These are phyloP conservation scores for Dissostichus mawsoni DNA, from an alignment of 2,113 vertebrate species.

Conservation along the genomic window DNA sequence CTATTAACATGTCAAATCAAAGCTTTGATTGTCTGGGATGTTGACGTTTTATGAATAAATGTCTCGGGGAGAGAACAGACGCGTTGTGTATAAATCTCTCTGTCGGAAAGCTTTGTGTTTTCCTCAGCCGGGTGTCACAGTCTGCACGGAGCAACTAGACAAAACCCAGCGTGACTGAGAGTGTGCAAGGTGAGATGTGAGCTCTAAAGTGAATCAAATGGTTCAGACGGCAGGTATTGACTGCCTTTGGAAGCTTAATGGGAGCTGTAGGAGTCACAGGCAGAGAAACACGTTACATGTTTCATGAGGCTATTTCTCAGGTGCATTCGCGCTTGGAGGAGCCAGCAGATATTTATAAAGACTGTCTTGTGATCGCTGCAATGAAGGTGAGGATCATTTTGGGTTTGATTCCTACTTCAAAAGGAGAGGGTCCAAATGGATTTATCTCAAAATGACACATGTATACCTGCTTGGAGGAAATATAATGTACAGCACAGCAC, in stretches of 20 bases:
- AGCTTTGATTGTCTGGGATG: slow-evolving; percentile 26
- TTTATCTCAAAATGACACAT: slow-evolving; percentile 49
- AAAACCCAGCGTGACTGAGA: slow-evolving; percentile 12
- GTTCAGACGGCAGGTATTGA: slow-evolving; percentile 57
- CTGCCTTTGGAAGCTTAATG: slow-evolving; percentile 60
- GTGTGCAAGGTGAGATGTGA: slow-evolving; percentile 65
- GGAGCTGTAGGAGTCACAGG: slow-evolving; percentile 63
- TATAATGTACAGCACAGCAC: not conserved
- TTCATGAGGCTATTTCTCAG: slow-evolving; percentile 67
- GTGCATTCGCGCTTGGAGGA: slow-evolving; percentile 54
- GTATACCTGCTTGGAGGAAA: slow-evolving; percentile 25
- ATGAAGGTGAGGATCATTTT: slow-evolving; percentile 40
- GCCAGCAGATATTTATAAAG: slow-evolving; percentile 67
- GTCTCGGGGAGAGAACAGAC: not conserved
- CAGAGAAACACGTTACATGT: slow-evolving; percentile 67
- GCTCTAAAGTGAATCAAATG: slow-evolving; percentile 68
- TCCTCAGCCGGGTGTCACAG: slow-evolving; percentile 21
- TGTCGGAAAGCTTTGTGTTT: slow-evolving; percentile 23
- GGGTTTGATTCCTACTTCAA: slow-evolving; percentile 14
- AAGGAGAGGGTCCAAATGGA: slow-evolving; percentile 30
- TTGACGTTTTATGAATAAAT: slow-evolving; percentile 37
- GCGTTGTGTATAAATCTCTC: slow-evolving; percentile 28
- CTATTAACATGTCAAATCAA: slow-evolving; percentile 43
- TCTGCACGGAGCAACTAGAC: slow-evolving; percentile 16
- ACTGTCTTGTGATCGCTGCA: slow-evolving; percentile 19